Base-by-base conservation (phyloP, 35 echinoderm and acorn worm species). In the Anneissia japonica region DNA sequence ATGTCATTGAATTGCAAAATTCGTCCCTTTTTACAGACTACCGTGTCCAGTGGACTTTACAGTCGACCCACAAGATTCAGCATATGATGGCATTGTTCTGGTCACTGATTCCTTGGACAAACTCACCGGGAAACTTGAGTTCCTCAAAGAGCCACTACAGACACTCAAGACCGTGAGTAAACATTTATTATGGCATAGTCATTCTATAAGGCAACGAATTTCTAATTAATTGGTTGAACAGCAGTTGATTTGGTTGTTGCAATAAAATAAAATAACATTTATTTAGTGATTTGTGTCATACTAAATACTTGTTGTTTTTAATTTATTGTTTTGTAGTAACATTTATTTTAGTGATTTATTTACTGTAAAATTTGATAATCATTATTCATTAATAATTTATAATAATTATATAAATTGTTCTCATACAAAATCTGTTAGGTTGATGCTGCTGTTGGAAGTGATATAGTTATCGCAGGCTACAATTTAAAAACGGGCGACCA, bases 61-160 rank as follows among this genome's bases (percentile, higher is more conserved):
- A 21, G 41, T 38, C 33, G 64, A 89, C 36, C 30, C 30, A 30
- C 74, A 81, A 0, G 87, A 89, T 82, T 14, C 79, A 16, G 7
- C 3, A 3, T 43, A 46, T 29, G 87, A 89, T 77, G 80, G 87
- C 16, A 84, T 89, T 34, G 51, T 89, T 13, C 80, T 89, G 32
- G 81, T 89, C 29, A 81, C 87, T 19, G 81, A 82, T 38, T 73
- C 56, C 45, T 76, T 89, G 13, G 36, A 56, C 26, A 81, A 82
- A 73, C 80, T 89, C 17, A 76, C 46, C 30, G 79, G 64, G 31
- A 32, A 41, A 46, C 79, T 89, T 0, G 36, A 43, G 79, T 83
- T 74, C 16, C 81, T 83, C 32, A 89, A 89, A 76, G 39, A 72
- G 10, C 79, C 80, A 3, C 72, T 89, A 1, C 37, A 83, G 17